These are phyloP conservation scores for Regulus satrapa DNA, from an alignment of 2,113 vertebrate species.

Conservation along the genomic window DNA sequence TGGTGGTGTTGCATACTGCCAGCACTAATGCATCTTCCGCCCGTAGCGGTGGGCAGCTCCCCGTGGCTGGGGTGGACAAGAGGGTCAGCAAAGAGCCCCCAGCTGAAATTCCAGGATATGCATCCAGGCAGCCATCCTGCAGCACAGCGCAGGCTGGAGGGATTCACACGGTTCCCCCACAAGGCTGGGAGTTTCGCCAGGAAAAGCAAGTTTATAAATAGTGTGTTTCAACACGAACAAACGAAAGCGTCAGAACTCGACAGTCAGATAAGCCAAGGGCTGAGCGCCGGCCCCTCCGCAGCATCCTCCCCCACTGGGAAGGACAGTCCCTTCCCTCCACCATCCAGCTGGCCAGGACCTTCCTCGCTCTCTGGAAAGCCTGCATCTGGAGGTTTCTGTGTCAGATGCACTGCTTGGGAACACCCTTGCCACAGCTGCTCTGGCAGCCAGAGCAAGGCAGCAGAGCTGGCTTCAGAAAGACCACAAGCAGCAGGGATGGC, in stretches of 20 bases:
- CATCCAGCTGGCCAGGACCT: background rate
- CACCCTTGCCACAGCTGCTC: background rate
- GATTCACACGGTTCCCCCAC: conserved; percentile 32
- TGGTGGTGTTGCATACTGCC: accelerated
- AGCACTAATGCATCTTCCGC: accelerated
- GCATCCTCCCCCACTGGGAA: background rate
- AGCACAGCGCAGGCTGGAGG: background rate
- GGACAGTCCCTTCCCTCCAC: background rate
- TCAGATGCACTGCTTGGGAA: background rate
- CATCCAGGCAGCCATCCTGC: background rate
- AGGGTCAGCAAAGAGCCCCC: background rate
- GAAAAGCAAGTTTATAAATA: conserved; percentile 65
- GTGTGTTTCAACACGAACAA: conserved; percentile 2
- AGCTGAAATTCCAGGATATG: background rate
- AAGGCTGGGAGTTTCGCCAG: conserved; percentile 44
- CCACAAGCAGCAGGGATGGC: background rate
- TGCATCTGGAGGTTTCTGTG: background rate
- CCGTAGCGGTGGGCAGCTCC: background rate
- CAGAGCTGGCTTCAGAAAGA: background rate
- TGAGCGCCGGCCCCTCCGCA: background rate
- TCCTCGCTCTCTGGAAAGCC: background rate
- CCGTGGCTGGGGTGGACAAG: accelerated
- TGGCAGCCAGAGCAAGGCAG: background rate
- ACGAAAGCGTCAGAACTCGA: background rate
- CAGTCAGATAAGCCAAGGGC: background rate